Evolutionary conservation across 2,113 vertebrate species (phyloP).

Genomic region (Channa maculata): DNA sequence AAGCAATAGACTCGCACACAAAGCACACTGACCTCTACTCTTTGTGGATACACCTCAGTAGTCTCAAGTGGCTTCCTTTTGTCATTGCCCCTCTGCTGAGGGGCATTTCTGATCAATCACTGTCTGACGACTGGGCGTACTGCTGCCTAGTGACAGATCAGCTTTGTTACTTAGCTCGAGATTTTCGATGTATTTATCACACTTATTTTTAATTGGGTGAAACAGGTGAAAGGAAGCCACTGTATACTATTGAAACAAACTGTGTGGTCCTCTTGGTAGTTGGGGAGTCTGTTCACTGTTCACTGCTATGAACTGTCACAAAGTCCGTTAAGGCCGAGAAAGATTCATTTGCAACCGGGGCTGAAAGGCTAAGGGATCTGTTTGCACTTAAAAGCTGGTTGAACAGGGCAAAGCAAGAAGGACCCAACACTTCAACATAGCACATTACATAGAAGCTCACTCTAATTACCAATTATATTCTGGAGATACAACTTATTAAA

Average conservation of each 20-base stretch:
- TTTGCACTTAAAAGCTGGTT: slow-evolving; percentile 54
- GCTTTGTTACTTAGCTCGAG: not conserved
- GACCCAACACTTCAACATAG: slow-evolving; percentile 53
- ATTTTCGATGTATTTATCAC: slow-evolving; percentile 1
- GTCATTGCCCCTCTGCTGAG: not conserved
- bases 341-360: slow-evolving; percentile 51
- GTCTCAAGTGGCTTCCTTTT: slow-evolving; percentile 64
- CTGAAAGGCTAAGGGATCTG: slow-evolving; percentile 40
- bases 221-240: slow-evolving; percentile 50
- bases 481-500: not conserved
- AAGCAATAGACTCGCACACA: slow-evolving; percentile 73
- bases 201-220: not conserved
- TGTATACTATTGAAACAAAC: slow-evolving; percentile 64
- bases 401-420: slow-evolving; percentile 50
- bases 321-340: slow-evolving; percentile 32
- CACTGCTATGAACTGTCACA: slow-evolving; percentile 57
- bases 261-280: slow-evolving; percentile 75
- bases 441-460: slow-evolving; percentile 5
- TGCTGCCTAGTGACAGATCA: not conserved
- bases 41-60: slow-evolving; percentile 65
- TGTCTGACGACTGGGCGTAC: not conserved
- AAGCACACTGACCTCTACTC: slow-evolving; percentile 61
- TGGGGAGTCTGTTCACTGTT: slow-evolving; percentile 77
- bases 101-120: not conserved
- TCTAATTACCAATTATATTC: not conserved